These are phyloP conservation scores for Lindbergichthys nudifrons DNA, from an alignment of 2,797 vertebrate species.

Conservation along the genomic window DNA sequence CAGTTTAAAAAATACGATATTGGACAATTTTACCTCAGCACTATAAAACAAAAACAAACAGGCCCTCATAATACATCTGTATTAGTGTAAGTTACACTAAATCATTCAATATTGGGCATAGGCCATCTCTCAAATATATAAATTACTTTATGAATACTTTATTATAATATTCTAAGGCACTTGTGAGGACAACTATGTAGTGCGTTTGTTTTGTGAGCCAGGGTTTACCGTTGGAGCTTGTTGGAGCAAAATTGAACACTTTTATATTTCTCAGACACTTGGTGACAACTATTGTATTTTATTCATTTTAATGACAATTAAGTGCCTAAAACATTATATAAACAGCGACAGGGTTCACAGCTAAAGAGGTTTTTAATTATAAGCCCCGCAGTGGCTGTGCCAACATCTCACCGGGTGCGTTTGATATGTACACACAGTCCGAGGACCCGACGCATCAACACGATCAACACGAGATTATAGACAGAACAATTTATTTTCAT, in stretches of 20 bases:
- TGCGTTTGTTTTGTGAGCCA: conserved; percentile 33
- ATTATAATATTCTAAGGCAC: conserved; percentile 32
- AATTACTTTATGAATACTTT: not conserved
- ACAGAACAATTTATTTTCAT: not conserved
- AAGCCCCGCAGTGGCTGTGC: conserved; percentile 12
- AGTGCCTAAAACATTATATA: not conserved
- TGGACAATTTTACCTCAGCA: not conserved
- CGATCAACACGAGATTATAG: conserved; percentile 51
- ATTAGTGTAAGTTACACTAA: rapidly evolving
- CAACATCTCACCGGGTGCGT: not conserved
- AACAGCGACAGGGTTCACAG: rapidly evolving
- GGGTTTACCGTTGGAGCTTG: not conserved
- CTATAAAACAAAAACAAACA: rapidly evolving
- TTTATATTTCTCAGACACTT: not conserved
- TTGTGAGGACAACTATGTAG: conserved; percentile 18
- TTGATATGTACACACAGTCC: conserved; percentile 8
- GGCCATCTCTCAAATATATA: rapidly evolving
- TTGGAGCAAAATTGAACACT: not conserved
- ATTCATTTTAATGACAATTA: rapidly evolving
- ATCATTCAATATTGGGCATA: rapidly evolving
- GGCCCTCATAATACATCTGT: rapidly evolving
- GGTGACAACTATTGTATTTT: rapidly evolving
- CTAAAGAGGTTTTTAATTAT: not conserved
- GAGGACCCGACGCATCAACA: conserved; percentile 57
- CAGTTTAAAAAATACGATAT: conserved; percentile 28